Conservation (phyloP, 2,113 vertebrate species). For the Setophaga kirtlandii region DNA sequence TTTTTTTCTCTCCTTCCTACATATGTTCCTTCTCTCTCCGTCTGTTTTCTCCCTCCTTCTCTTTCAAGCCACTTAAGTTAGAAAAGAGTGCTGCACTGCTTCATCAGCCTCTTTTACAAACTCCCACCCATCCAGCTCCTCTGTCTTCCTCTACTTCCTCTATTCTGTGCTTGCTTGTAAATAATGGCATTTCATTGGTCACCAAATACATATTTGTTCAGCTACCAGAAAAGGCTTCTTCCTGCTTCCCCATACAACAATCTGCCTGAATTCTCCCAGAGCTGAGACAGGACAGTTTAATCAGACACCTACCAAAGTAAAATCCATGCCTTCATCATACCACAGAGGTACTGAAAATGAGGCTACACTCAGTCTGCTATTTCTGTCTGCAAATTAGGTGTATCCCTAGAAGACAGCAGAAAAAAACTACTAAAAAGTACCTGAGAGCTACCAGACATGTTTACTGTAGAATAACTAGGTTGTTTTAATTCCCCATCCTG, state of each 20-base stretch:
- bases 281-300: neutral
- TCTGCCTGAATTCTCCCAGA: neutral
- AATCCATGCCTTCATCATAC: neutral
- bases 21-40: slow-evolving; percentile 14
- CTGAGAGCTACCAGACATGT: neutral
- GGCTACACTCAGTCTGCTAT: neutral
- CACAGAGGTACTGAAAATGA: neutral
- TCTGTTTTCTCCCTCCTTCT: slow-evolving; percentile 33
- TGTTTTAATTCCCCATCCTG: neutral
- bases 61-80: slow-evolving; percentile 19
- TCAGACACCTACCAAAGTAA: neutral
- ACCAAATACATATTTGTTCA: neutral
- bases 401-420: neutral
- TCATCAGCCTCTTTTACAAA: slow-evolving; percentile 27
- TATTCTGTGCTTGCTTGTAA: neutral
- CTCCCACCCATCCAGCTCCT: slow-evolving; percentile 28
- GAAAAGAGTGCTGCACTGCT: neutral
- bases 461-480: neutral
- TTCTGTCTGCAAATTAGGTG: neutral
- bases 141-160: neutral
- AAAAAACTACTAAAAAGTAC: neutral
- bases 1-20: slow-evolving; percentile 54
- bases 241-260: neutral
- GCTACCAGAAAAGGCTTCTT: neutral
- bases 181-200: neutral